Conservation (phyloP, 2,113 vertebrate species). For the Rhegmatorhina hoffmannsi region DNA sequence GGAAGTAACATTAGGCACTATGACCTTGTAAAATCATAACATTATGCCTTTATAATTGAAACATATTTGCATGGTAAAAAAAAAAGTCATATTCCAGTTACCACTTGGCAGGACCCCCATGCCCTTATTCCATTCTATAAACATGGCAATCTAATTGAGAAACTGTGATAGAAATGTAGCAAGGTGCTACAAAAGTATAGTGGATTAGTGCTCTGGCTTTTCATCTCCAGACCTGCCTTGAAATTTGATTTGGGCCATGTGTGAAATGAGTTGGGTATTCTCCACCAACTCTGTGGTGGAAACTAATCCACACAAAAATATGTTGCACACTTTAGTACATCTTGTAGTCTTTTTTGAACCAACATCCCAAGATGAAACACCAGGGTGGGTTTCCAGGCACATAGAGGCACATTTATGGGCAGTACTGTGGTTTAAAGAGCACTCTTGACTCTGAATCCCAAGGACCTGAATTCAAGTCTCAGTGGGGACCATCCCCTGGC, state of each 20-base stretch:
- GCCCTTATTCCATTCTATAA: conserved; percentile 26
- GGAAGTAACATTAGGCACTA: background rate
- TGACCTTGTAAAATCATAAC: conserved; percentile 32
- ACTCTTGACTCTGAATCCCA: too few relatives aligned
- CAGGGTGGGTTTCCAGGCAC: background rate
- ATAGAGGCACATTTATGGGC: background rate
- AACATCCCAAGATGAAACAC: background rate
- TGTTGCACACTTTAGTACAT: background rate
- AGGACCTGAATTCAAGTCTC: too few relatives aligned
- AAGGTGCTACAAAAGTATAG: background rate
- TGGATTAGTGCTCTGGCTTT: conserved; percentile 11
- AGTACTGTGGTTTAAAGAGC: too few relatives aligned
- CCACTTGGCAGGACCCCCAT: conserved; percentile 38
- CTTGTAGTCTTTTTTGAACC: background rate
- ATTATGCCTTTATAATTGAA: conserved; percentile 52
- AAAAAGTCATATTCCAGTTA: conserved; percentile 20
- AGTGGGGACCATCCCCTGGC: too few relatives aligned
- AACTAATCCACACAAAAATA: background rate
- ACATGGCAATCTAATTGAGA: conserved; percentile 51
- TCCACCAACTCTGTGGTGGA: background rate
- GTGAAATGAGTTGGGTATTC: conserved; percentile 34
- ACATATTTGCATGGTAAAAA: conserved; percentile 50
- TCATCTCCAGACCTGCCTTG: background rate
- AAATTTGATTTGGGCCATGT: conserved; percentile 16
- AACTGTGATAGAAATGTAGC: conserved; percentile 39